Base-by-base conservation (phyloP, 2,113 vertebrate genomes). In the Lagenorhynchus albirostris region DNA sequence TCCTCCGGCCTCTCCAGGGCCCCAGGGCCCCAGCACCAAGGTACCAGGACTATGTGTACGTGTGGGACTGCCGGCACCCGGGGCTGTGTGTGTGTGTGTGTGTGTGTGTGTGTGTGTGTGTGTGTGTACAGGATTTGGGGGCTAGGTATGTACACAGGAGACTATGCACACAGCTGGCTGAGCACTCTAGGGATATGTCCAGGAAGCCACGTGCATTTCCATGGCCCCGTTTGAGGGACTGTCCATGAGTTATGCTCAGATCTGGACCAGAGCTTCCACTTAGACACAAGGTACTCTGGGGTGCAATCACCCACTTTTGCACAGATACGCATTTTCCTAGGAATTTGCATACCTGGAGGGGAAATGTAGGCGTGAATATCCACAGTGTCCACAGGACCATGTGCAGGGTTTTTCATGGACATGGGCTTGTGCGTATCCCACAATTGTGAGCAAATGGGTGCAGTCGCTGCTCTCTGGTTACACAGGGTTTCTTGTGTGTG, bases 1-100 rank as follows among this genome's bases (percentile, higher is more conserved):
- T 47, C 97, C 97, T 10, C 97, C 97, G 0, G 58, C 93, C 8
- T 98, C 98, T 77, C 98, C 97, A 89, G 97, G 92, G 50, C 83
- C 89, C 9, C 96, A 68, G 44, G 20, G 81, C 47, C 62, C 84
- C 21, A 68, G 68, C 71, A 88, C n/a, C 84, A 97, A 98, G 98
- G 98, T 98, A 95, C 62, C 11, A 25, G 15, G 73, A 21, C 53
- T 12, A n/a, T 38, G 89, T 50, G 38, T 80, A 13, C 20, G 6
- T 1, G 1, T 2, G 58, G 53, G 76, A 12, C 38, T 47, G 5
- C 0, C 1, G 53, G 5, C 3, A 26, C 2, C 85, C 17, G 65
- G 63, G 50, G n/a, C 20, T 86, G 3, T 9, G 8, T n/a, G 33
- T 33, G 18, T n/a, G 33, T 33, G 18, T n/a, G 23, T 41, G 44